Conservation (phyloP, 2,888 invertebrate genomes). For the Nephrotoma guestfalica region DNA sequence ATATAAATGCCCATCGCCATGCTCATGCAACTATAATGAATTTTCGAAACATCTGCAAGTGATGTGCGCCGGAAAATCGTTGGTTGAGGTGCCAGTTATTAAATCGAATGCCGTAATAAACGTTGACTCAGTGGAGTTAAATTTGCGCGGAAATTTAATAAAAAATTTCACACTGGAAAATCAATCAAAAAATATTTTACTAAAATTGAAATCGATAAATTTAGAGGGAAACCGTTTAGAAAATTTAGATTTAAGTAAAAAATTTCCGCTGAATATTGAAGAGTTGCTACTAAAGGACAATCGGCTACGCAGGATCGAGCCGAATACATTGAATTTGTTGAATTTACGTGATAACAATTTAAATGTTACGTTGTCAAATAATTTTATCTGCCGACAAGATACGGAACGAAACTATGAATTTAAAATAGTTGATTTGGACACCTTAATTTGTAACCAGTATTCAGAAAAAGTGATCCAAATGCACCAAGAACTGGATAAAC, state of each 20-base stretch:
- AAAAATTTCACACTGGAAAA: background rate
- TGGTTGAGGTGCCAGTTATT: background rate
- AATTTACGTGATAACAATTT: background rate
- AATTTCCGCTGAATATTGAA: background rate
- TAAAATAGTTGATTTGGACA: background rate
- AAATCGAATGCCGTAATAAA: background rate
- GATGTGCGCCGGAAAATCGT: background rate
- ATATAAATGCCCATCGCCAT: background rate
- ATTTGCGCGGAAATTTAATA: background rate
- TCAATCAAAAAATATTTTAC: background rate
- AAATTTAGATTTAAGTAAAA: background rate
- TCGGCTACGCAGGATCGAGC: background rate
- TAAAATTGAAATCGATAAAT: background rate
- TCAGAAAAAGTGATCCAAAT: background rate
- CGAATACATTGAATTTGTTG: background rate
- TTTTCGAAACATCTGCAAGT: background rate
- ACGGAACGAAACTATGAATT: background rate
- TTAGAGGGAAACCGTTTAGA: background rate
- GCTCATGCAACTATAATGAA: background rate
- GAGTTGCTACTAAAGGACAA: background rate
- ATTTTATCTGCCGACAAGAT: background rate
- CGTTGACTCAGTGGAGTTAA: background rate
- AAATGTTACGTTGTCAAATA: background rate
- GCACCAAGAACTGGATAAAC: background rate
- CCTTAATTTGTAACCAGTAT: background rate